Evolutionary conservation across 2,797 vertebrate genomes (phyloP), one percentile per base, ranked within the genome.

Genomic region (Lagocephalus sceleratus): DNA sequence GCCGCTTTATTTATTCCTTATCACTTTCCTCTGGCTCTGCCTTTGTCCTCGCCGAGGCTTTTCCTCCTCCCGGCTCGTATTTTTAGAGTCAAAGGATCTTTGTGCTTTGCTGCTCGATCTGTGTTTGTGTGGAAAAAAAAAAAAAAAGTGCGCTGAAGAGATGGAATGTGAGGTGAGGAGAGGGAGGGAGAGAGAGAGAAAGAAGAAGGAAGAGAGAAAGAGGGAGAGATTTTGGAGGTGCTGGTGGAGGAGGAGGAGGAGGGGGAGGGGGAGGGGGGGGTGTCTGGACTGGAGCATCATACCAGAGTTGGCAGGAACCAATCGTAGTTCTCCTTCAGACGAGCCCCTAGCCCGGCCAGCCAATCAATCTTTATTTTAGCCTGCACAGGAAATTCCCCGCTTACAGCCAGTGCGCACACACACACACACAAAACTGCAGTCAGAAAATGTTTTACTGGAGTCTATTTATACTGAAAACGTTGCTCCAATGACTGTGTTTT

Each of bases 21-120:
- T 9, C 57, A 60, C 56, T 19, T 63, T 46, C 47, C 43, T 47
- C 47, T 26, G 69, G 54, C 26, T 65, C 66, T 41, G 57, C 75
- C 79, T 85, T 83, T 85, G 74, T 86, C 69, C 57, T 73, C 47
- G 4, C 17, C 42, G 50, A 75, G 68, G 75, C 63, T 79, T 76
- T 78, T 42, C 75, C 78, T 79, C 48, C 63, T 78, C 75, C 50
- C 0, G 43, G 72, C 60, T 74, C 7, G 25, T 86, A 85, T 84
- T 86, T 87, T 81, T 82, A 85, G 84, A 83, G 78, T 86, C 79
- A 86, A 87, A 86, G 82, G 82, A 84, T 75, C 10, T 87, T 86
- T 87, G 82, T 87, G 73, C 80, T 78, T 85, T 81, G 76, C 72
- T 86, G 72, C 79, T 75, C 82, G 68, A 84, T 83, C 75, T 78